Evolutionary conservation across 1,140 invertebrate genomes (phyloP).

Genomic region (Eupristina koningsbergeri): DNA sequence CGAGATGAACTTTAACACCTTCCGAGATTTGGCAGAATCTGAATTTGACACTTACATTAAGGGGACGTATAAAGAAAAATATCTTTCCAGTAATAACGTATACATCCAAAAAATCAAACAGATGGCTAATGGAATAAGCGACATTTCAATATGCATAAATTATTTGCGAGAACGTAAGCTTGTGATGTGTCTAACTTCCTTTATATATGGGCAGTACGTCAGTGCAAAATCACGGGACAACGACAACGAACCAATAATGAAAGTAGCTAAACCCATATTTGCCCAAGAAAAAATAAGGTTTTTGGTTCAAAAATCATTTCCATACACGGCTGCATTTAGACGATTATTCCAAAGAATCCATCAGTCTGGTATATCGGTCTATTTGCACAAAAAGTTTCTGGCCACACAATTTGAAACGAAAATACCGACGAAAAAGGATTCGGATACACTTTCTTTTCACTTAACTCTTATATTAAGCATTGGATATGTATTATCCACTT

Average conservation of each 20-base stretch:
- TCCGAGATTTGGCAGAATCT: not conserved
- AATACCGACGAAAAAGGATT: not conserved
- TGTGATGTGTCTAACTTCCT: not conserved
- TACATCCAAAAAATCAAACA: not conserved
- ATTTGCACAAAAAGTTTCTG: not conserved
- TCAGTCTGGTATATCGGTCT: not conserved
- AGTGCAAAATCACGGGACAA: not conserved
- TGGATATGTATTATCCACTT: not conserved
- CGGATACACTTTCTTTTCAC: not conserved
- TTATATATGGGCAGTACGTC: not conserved
- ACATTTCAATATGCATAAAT: not conserved
- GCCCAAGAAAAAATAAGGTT: constrained; percentile 16
- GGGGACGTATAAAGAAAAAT: not conserved
- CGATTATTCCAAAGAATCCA: not conserved
- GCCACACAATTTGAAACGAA: not conserved
- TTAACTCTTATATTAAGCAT: not conserved
- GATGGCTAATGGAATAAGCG: not conserved
- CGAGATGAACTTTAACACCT: not conserved
- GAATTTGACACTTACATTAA: not conserved
- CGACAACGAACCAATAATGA: not conserved
- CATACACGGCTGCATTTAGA: not conserved
- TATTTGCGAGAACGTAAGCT: not conserved
- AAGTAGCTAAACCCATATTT: not conserved
- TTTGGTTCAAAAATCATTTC: not conserved
- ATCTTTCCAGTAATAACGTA: not conserved